phyloP scores from a whole-genome alignment of 2,888 invertebrate genomes.

The Steinernema hermaphroditum region DNA sequence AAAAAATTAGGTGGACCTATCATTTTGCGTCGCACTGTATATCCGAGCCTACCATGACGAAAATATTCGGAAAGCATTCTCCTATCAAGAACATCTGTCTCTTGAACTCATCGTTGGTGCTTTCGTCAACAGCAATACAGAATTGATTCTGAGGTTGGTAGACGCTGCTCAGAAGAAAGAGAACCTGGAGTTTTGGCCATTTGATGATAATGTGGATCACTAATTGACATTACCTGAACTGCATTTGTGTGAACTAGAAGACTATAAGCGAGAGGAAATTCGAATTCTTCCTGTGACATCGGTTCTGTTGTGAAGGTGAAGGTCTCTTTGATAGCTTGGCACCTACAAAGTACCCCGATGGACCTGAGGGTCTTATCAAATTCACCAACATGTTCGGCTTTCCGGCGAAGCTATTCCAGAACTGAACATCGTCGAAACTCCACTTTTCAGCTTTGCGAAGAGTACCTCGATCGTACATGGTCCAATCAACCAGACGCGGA shows the following conservation, averaged over 20 bases:
- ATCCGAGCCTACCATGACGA: constrained; percentile 51
- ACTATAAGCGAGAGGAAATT: constrained; percentile 43
- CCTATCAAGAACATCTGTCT: constrained; percentile 41
- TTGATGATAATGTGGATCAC: too few species aligned
- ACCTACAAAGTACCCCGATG: neutral
- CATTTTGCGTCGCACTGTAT: too few species aligned
- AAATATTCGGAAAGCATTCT: constrained; percentile 53
- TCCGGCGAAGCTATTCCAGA: neutral
- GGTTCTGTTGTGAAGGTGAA: constrained; percentile 37
- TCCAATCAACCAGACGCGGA: neutral
- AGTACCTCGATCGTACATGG: neutral
- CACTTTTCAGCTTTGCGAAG: neutral
- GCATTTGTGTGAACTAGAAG: constrained; percentile 36
- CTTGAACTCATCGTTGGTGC: constrained; percentile 44
- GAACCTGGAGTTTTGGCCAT: constrained; percentile 41
- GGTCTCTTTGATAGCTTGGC: neutral
- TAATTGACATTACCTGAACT: constrained; percentile 33
- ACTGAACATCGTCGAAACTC: neutral
- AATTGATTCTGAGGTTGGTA: constrained; percentile 61
- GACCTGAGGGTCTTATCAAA: neutral
- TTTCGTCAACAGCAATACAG: constrained; percentile 54
- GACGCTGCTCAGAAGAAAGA: constrained; percentile 51
- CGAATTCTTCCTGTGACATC: constrained; percentile 38
- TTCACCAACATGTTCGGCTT: neutral
- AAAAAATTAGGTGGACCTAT: too few species aligned